Conservation (phyloP, 2,113 vertebrate genomes). For the Eudyptes chrysolophus region DNA sequence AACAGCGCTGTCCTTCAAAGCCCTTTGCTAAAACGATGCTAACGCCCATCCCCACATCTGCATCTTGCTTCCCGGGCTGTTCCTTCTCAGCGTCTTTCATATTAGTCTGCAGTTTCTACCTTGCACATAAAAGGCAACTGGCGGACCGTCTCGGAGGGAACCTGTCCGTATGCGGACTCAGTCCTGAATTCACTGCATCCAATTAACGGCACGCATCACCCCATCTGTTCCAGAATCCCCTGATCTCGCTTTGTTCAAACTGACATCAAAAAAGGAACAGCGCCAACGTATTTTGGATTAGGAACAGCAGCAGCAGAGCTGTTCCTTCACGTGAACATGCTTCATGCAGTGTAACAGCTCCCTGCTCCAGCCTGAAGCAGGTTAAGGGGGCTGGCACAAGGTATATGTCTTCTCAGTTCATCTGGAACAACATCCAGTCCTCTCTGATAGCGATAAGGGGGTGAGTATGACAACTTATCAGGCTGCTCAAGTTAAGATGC, state of each 20-base stretch:
- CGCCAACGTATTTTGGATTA: background rate
- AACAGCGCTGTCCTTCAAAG: background rate
- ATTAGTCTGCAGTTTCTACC: background rate
- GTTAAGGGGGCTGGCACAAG: background rate
- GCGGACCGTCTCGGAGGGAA: background rate
- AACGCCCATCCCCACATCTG: background rate
- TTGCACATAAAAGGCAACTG: background rate
- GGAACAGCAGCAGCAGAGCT: background rate
- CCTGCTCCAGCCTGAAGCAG: background rate
- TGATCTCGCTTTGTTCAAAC: background rate
- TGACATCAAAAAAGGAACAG: background rate
- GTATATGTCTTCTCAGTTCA: accelerated
- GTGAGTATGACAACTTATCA: background rate
- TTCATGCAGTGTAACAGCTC: background rate
- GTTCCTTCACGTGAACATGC: background rate
- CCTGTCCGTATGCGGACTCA: background rate
- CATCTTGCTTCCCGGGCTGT: background rate
- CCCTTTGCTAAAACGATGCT: background rate
- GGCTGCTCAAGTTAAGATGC: background rate
- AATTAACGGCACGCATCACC: background rate
- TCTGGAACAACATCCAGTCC: background rate
- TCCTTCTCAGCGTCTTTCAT: background rate
- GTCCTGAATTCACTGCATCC: background rate
- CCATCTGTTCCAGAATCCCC: background rate
- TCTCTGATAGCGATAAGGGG: background rate